Base-by-base conservation (phyloP, 2,113 vertebrate species). In the Myiozetetes cayanensis region DNA sequence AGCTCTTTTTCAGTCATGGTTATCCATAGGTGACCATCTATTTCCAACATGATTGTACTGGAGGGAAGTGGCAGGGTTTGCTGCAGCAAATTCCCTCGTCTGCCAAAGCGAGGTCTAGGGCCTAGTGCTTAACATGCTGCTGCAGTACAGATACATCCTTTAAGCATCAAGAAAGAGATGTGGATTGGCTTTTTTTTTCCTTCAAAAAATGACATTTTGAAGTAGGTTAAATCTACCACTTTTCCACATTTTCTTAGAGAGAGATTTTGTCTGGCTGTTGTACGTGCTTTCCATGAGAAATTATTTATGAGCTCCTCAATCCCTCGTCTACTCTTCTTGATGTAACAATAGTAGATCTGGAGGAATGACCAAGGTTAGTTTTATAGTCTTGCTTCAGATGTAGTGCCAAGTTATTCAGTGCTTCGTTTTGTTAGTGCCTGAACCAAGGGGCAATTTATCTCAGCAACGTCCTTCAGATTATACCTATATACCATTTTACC, bases 261-360 rank as follows among this genome's bases (percentile, higher is more conserved):
- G 84, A 83, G 96, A 80, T 96, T 97, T 97, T 31, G 52, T 93
- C 96, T 96, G 90, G 73, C 87, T 95, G 43, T 62, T 67, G 33
- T 90, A 95, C 85, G 94, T 96, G 95, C 96, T 95, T 93, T 95
- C 94, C 96, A 97, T 96, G 94, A 91, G 75, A 93, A 97, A 96
- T 94, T 94, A 87, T 95, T 96, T 96, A 96, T 92, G 94, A 92
- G 88, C 58, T 96, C 20, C 86, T 59, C 68, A 91, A 96, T 95
- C 96, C 93, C 90, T 44, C 6, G 37, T 84, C 95, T 95, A 55
- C 92, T 68, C 71, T 87, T 94, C 82, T 80, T 94, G 94, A 96
- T 91, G 82, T 91, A 96, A 95, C 95, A 93, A 68, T 62, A 92
- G 95, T 71, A 90, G 97, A 93, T 96, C 89, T 93, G 91, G 91